Evolutionary conservation across 2,797 vertebrate genomes (phyloP), one percentile per base, ranked within the genome.

Genomic region (Epinephelus awoara): DNA sequence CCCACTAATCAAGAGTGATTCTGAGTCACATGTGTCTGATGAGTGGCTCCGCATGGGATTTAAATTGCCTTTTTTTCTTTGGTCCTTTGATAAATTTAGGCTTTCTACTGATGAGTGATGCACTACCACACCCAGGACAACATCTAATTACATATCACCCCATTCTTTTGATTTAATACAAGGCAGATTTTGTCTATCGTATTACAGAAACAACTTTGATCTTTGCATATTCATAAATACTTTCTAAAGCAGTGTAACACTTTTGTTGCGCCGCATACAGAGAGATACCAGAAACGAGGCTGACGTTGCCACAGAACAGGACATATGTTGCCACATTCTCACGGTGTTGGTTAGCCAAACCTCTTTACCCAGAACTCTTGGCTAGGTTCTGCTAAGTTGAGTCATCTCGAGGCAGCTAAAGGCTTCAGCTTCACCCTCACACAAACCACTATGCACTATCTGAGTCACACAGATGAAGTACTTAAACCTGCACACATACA

Each of bases 311-410:
- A 88, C 92, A 93, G 90, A 90, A 91, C 84, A 88, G 88, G 83
- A 91, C 90, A 89, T 63, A 72, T 59, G 63, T 86, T 87, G 87
- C 90, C 93, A 92, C 88, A 93, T 91, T 92, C 92, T 88, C 93
- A 93, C 88, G 69, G 85, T 89, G 83, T 92, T 92, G 90, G 91
- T 93, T 93, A 93, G 89, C 89, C 88, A 91, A 92, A 91, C 81
- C 88, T 91, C 83, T 38, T 73, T 94, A 93, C 93, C 88, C 85
- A 94, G 94, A 95, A 95, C 81, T 83, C 80, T 82, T 93, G 85
- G 91, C 81, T 85, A 80, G 87, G 72, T 94, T 94, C 94, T 94
- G 83, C 89, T 92, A 89, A 93, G 85, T 91, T 89, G 92, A 94
- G 90, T 95, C 93, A 95, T 92, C 79, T 90, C 69, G 5, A 83